Base-by-base conservation (phyloP, 92 coral and sea anemone species). In the Nematostella vectensis region DNA sequence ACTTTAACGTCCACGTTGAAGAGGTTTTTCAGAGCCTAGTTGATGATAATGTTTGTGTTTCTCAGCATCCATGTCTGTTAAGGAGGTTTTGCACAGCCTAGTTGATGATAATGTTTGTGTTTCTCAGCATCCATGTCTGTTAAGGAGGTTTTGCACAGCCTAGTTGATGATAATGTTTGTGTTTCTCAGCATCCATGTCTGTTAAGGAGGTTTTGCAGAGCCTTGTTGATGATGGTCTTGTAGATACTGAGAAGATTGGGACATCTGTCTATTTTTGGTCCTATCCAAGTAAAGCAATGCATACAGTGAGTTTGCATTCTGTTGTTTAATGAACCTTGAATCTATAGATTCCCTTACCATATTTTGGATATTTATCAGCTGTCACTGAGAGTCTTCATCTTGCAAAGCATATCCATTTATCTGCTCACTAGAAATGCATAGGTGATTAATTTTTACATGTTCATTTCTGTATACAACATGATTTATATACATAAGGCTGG, bases 1-100 rank as follows among this genome's bases (percentile, higher is more conserved):
- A n/a, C n/a, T n/a, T n/a, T n/a, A n/a, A n/a, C n/a, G n/a, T n/a
- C n/a, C n/a, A n/a, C n/a, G n/a, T n/a, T n/a, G n/a, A n/a, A n/a
- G n/a, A n/a, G n/a, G n/a, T n/a, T n/a, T n/a, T n/a, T n/a, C n/a
- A n/a, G n/a, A n/a, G n/a, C n/a, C n/a, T n/a, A n/a, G n/a, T n/a
- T n/a, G n/a, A n/a, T n/a, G n/a, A n/a, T n/a, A n/a, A n/a, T n/a
- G n/a, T n/a, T n/a, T n/a, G n/a, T n/a, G n/a, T n/a, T n/a, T n/a
- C n/a, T n/a, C 58, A 89, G 99, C 95, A 30, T 88, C 99, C 37
- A 86, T 93, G 99, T 87, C 95, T 18, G 99, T 93, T 25, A 93
- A 93, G 65, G 99, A 93, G 59, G 80, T 93, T 11, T 60, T 93
- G 29, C 99, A 86, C 68, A 86, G 95, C 63, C 64, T 89, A 37